A percentile compares a stretch with the other conserved stretches of the same genome.
Conservation (phyloP, 1,140 invertebrate species). For the Campoletis sonorensis region DNA sequence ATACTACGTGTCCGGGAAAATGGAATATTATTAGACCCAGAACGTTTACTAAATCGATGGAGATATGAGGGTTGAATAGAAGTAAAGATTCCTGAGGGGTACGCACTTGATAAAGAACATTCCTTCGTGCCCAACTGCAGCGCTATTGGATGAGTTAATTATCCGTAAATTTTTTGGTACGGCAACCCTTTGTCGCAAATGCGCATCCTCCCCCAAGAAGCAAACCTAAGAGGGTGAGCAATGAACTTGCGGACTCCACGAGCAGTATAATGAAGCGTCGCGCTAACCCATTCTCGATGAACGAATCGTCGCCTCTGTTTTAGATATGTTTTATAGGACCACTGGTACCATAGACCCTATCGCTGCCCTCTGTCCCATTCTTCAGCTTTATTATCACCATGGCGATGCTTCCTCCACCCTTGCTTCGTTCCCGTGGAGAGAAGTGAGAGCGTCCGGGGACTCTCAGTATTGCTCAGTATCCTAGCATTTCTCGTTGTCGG, state of each 20-base stretch:
- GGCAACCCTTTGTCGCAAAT: constrained; percentile 43
- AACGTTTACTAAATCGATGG: constrained; percentile 11
- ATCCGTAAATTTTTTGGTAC: constrained; percentile 70
- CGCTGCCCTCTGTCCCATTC: not conserved
- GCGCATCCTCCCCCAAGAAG: constrained; percentile 31
- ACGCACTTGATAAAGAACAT: constrained; percentile 58
- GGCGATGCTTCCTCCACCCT: constrained; percentile 49
- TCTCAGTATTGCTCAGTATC: constrained; percentile 43
- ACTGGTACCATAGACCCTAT: constrained; percentile 54
- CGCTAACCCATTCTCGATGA: constrained; percentile 59
- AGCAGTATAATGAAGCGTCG: constrained; percentile 70
- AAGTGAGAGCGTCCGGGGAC: not conserved
- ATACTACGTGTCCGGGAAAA: not conserved
- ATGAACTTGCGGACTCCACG: constrained; percentile 71
- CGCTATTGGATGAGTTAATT: constrained; percentile 69
- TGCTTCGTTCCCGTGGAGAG: constrained; percentile 39
- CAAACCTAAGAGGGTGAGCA: constrained; percentile 70
- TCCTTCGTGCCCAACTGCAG: constrained; percentile 56
- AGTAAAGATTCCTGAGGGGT: constrained; percentile 30
- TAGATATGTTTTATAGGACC: constrained; percentile 76
- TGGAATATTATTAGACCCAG: not conserved
- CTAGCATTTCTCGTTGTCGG: constrained; percentile 51
- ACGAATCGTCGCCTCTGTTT: constrained; percentile 75
- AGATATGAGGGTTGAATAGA: not conserved
- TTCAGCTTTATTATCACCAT: constrained; percentile 72